phyloP scores from a whole-genome alignment of 2,888 invertebrate species.

The Saturnia pavonia region DNA sequence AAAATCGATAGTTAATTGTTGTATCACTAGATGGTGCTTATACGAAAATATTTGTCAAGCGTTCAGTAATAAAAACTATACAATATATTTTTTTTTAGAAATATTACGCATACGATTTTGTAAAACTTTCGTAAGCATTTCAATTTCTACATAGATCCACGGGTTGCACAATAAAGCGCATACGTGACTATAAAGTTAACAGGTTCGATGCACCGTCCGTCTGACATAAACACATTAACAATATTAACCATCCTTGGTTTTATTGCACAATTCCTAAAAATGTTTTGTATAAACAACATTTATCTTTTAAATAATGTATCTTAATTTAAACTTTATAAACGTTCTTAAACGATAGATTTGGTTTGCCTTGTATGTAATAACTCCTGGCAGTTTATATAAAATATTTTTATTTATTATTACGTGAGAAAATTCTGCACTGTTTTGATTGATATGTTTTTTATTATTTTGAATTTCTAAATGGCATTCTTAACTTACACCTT shows the following conservation, averaged over 20 bases:
- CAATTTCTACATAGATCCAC: conserved; percentile 36
- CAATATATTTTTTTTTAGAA: too few relatives aligned
- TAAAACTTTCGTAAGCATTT: conserved; percentile 29
- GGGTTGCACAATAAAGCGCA: conserved; percentile 56
- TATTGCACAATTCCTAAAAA: conserved; percentile 19
- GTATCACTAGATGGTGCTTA: background rate
- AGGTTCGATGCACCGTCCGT: conserved; percentile 56
- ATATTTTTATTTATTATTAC: too few relatives aligned
- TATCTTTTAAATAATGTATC: background rate
- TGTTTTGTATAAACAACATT: conserved; percentile 10
- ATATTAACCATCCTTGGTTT: conserved; percentile 20
- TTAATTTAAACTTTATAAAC: background rate
- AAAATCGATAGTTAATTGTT: background rate
- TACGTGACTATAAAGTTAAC: conserved; percentile 55
- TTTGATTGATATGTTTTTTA: too few relatives aligned
- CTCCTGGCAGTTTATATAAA: too few relatives aligned
- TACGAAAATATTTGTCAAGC: background rate
- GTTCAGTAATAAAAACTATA: background rate
- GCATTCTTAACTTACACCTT: too few relatives aligned
- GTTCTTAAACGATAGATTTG: background rate
- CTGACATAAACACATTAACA: conserved; percentile 31
- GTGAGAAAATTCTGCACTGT: too few relatives aligned
- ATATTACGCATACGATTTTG: background rate
- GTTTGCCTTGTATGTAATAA: too few relatives aligned
- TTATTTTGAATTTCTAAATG: too few relatives aligned